Evolutionary conservation across 2,797 vertebrate genomes (phyloP), one percentile per base, ranked within the genome.

Genomic region (Notolabrus celidotus): DNA sequence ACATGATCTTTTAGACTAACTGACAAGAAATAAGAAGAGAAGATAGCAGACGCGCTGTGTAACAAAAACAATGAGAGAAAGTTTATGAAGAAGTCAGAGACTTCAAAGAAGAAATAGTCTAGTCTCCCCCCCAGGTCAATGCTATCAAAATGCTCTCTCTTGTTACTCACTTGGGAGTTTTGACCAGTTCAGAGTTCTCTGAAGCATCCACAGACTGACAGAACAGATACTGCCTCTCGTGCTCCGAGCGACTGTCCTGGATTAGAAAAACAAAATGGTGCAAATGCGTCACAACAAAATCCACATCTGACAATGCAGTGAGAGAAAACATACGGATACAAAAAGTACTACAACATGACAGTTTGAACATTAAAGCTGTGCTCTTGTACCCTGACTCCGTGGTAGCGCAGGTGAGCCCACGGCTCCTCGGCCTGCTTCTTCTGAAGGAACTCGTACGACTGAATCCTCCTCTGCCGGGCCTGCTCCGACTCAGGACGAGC

Each of bases 391-490:
- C 93, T 95, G 31, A 95, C 80, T 19, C 95, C 85, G 5, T 96
- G 94, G 88, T 99, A 97, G 74, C 96, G 96, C 1, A 99, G 92
- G 77, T 97, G 96, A 33, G 96, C 91, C 98, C 98, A 99, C 5
- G 97, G 96, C 55, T 99, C 98, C 66, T 99, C 98, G 0, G 97
- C 97, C 17, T 99, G 97, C 86, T 97, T 99, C 93, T 96, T 99
- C 91, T 99, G 98, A 69, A 99, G 90, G 84, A 98, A 99, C 85
- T 99, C 98, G 0, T 99, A 99, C 0, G 98, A 98, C 83, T 98
- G 98, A 66, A 96, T 95, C 0, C 97, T 96, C 4, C 97, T 94
- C 82, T 98, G 97, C 1, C 96, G 96, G 50, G 98, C 97, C 88
- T 98, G 97, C 65, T 99, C 98, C 0, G 96, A 96, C 88, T 99